Evolutionary conservation across 2,797 vertebrate species (phyloP), one percentile per base, ranked within the genome.

Genomic region (Gobionotothen gibberifrons): DNA sequence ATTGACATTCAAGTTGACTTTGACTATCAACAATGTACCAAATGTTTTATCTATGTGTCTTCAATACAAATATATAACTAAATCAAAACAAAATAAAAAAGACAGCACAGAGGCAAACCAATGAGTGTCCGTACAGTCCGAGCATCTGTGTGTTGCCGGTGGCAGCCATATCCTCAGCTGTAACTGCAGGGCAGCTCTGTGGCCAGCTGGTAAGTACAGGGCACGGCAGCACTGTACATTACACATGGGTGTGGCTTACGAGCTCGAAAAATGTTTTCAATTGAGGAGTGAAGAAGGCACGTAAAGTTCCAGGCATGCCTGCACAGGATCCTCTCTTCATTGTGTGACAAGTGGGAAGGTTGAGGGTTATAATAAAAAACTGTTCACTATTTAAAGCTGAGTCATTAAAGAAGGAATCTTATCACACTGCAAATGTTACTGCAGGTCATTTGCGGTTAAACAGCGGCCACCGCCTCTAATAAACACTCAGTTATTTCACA

Each of bases 201-300:
- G 91, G 93, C 61, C 55, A 84, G 85, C 89, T 74, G 90, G 86
- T 93, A 93, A 94, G 88, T 94, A 93, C 88, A 93, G 91, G 90
- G 85, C 87, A 82, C 63, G n/a, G 72, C 89, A 69, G 76, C 76
- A 73, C 60, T 75, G 87, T 82, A 74, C 89, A 88, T 88, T 89
- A 92, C 82, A 70, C 88, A 90, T 79, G 92, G 91, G 92, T 88
- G 92, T 90, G 91, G 87, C 89, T 89, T 72, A 79, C 57, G 26
- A 77, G 78, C 82, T 68, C 4, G 9, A 77, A 84, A 89, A 87
- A 84, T 76, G 77, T 76, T 86, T 90, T 85, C 75, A 87, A 75
- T 66, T 67, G 76, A 68, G 68, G 81, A 67, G 64, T 12, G 63
- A 64, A 53, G 60, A 51, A 81, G 57, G 76, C 83, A 84, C 9